These are phyloP conservation scores for Thamnaconus septentrionalis DNA, from an alignment of 2,113 vertebrate genomes.

Conservation along the genomic window DNA sequence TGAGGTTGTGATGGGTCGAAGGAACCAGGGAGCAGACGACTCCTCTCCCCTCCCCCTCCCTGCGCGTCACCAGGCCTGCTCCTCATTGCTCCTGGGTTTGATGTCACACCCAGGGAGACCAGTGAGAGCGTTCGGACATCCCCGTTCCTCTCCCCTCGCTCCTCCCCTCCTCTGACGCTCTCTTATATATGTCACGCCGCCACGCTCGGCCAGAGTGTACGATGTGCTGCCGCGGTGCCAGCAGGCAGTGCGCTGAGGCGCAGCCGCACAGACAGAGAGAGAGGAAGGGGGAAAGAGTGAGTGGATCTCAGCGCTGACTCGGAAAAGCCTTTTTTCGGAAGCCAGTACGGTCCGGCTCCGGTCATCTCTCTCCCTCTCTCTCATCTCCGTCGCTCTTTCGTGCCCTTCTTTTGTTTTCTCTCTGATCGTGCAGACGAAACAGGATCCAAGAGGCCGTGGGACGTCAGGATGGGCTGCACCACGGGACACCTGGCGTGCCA, in stretches of 20 bases:
- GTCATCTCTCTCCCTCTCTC: constrained; percentile 30
- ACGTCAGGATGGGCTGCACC: constrained; percentile 82
- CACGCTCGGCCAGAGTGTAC: constrained; percentile 64
- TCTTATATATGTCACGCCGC: constrained; percentile 57
- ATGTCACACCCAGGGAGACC: constrained; percentile 64
- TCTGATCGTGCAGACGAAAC: constrained; percentile 40
- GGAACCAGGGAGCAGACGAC: constrained; percentile 55
- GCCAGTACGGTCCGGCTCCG: constrained; percentile 4
- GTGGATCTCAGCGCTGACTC: constrained; percentile 60
- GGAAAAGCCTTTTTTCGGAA: constrained; percentile 36
- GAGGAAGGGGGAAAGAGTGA: constrained; percentile 61
- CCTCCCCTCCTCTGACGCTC: constrained; percentile 32
- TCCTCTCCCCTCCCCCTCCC: constrained; percentile 65
- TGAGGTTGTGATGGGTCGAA: constrained; percentile 52
- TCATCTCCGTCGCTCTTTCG: constrained; percentile 27
- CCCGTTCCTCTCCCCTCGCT: constrained; percentile 24
- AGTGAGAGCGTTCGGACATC: constrained; percentile 36
- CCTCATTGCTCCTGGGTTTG: constrained; percentile 39
- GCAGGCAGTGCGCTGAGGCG: constrained; percentile 52
- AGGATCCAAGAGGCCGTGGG: constrained; percentile 19
- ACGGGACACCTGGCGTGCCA: constrained; percentile 84
- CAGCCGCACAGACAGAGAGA: constrained; percentile 38
- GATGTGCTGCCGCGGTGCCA: constrained; percentile 69
- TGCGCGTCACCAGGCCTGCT: constrained; percentile 32
- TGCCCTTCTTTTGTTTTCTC: constrained; percentile 16